Base-by-base conservation (phyloP, 1,140 invertebrate species). In the Lepeophtheirus salmonis region DNA sequence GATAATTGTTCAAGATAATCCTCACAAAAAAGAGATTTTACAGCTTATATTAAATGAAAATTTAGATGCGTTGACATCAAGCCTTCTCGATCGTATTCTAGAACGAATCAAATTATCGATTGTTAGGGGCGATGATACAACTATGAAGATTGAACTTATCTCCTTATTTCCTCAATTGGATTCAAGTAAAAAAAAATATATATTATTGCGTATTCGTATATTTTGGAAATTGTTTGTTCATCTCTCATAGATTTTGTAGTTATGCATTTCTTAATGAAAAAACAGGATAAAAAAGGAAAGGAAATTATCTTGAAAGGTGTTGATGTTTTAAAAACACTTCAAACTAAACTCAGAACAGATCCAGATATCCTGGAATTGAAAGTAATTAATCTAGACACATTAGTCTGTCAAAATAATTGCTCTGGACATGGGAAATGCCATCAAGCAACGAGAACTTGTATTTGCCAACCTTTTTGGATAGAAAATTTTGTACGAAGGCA, bases 381-480 rank as follows among this genome's bases (percentile, higher is more conserved):
- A 3, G 79, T 87, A n/a, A 73, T 78, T 22, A 78, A 79, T 62
- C 76, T 90, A 53, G 82, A 87, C 67, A 87, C 87, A 13, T 76
- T 79, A 62, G 76, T 90, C 51, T 95, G 90, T 66, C 87, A 94
- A 67, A 91, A 91, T 72, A 81, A 86, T 70, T 95, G 89, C 74
- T 92, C 89, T 41, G 84, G 83, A 1, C 89, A 94, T 72, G 90
- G 89, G 48, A 78, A 80, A 17, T 95, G 90, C 71, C 81, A 91
- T 71, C 80, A 84, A 68, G 77, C 80, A 63, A 83, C 83, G 10
- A 78, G 88, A 67, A 76, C 80, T 55, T 96, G 90, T 67, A 75
- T 85, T 53, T 96, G 90, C 73, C 86, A 92, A 72, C 83, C 87
- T 23, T 95, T 94, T 74, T 96, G 89, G 89, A 94, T 94, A 86